Evolutionary conservation across 2,113 vertebrate genomes (phyloP), one percentile per base, ranked within the genome.

Genomic region (Bufo bufo): DNA sequence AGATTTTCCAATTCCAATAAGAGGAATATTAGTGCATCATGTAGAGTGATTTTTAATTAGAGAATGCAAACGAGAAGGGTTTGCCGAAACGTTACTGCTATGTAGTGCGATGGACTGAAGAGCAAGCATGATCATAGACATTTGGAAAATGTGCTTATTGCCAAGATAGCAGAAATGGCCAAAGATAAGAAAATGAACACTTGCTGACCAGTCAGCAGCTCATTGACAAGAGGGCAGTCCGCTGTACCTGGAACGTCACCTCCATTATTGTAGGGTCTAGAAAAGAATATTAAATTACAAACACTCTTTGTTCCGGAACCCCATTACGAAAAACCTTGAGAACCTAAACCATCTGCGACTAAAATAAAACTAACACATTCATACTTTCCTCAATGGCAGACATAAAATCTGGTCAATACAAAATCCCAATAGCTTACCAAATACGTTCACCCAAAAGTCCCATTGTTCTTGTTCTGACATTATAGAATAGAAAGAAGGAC

Each of bases 291-390:
- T 47, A 66, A 11, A 66, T 78, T 71, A 86, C 52, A 77, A 50
- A 61, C 72, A 85, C 71, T 23, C 11, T 78, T 59, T 59, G 74
- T 54, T 66, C 43, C 54, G 14, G n/a, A 86, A 63, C 17, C 58
- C 72, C 33, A 79, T 86, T 65, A n/a, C 47, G 4, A 78, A 78
- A 63, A 63, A n/a, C 56, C 63, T 43, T 52, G 19, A 65, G 47
- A 84, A 50, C n/a, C 54, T 45, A 45, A 81, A 69, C 63, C 56
- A 61, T 61, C 61, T 69, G 5, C 49, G 6, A 54, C 82, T 54
- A 84, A 54, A 54, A 84, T 66, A 66, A 65, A 83, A 80, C 77
- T 54, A 54, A 84, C 9, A 84, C 63, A 84, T 81, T 81, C 79
- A 54, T 83, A 33, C 65, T 82, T 65, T 63, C 33, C 75, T 58